A percentile compares a stretch with the other conserved stretches of the same genome.
Conservation (phyloP, 1,140 invertebrate genomes). For the Hypothenemus hampei region DNA sequence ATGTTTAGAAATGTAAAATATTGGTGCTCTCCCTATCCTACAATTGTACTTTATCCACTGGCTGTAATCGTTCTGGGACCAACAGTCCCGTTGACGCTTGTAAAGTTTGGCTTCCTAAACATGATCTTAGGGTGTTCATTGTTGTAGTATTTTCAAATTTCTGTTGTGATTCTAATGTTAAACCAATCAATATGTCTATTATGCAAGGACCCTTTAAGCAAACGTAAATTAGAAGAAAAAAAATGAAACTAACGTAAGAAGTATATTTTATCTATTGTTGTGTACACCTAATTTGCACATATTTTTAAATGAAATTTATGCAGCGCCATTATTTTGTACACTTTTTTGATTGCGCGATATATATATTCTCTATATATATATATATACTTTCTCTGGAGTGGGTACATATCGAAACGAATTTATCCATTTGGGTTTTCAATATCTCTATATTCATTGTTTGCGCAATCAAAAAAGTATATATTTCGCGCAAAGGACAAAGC, state of each 20-base stretch:
- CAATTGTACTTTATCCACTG: slow-evolving; percentile 42
- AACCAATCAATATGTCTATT: slow-evolving; percentile 36
- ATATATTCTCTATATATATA: too few relatives aligned
- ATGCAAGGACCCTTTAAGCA: slow-evolving; percentile 42
- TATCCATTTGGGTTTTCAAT: too few relatives aligned
- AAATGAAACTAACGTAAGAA: slow-evolving; percentile 42
- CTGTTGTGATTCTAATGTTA: slow-evolving; percentile 44
- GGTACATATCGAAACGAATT: too few relatives aligned
- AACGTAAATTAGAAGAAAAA: slow-evolving; percentile 39
- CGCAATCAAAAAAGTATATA: too few relatives aligned
- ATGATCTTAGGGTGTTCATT: slow-evolving; percentile 46
- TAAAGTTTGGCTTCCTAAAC: slow-evolving; percentile 43
- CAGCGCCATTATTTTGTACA: neutral
- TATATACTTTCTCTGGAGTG: too few relatives aligned
- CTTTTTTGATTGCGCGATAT: slow-evolving; percentile 3
- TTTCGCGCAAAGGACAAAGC: slow-evolving; percentile 13
- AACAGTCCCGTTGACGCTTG: slow-evolving; percentile 35
- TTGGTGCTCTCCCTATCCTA: slow-evolving; percentile 42
- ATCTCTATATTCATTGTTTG: too few relatives aligned
- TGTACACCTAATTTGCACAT: slow-evolving; percentile 47
- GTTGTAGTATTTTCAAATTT: slow-evolving; percentile 45
- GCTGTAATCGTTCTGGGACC: slow-evolving; percentile 31
- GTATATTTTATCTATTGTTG: slow-evolving; percentile 48
- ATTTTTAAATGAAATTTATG: slow-evolving; percentile 34
- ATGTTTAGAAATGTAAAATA: slow-evolving; percentile 30